phyloP scores from a whole-genome alignment of 2,888 invertebrate species.

The Plebejus argus region DNA sequence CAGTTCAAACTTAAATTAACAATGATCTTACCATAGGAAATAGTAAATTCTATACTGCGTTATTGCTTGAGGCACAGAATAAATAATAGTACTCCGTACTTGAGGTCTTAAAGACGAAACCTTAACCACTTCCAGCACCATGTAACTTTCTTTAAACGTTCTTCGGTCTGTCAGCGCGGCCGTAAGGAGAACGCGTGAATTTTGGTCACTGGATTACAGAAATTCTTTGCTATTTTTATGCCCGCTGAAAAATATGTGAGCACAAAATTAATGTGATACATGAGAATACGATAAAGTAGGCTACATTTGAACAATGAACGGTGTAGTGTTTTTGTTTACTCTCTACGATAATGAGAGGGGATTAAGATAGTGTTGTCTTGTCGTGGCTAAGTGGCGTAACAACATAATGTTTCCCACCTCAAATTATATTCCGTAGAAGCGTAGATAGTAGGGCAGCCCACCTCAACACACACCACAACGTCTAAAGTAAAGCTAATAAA shows the following conservation, averaged over 20 bases:
- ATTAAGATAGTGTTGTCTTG: conserved; percentile 23
- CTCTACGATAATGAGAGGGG: conserved; percentile 28
- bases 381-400: background rate
- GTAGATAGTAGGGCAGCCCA: background rate
- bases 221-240: background rate
- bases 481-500: conserved; percentile 1
- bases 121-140: background rate
- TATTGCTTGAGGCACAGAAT: no score
- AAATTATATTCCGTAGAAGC: background rate
- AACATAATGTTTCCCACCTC: background rate
- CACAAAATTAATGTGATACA: conserved; percentile 11
- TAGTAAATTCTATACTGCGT: background rate
- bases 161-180: background rate
- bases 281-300: conserved; percentile 13
- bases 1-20: background rate
- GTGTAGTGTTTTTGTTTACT: conserved; percentile 12
- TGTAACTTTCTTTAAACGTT: background rate
- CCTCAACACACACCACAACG: background rate
- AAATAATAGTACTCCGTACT: no score
- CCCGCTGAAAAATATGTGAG: background rate
- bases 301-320: conserved; percentile 28
- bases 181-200: background rate
- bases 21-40: background rate
- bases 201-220: conserved; percentile 3
- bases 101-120: no score